Evolutionary conservation across 2,113 vertebrate genomes (phyloP).

Genomic region (Columba livia): DNA sequence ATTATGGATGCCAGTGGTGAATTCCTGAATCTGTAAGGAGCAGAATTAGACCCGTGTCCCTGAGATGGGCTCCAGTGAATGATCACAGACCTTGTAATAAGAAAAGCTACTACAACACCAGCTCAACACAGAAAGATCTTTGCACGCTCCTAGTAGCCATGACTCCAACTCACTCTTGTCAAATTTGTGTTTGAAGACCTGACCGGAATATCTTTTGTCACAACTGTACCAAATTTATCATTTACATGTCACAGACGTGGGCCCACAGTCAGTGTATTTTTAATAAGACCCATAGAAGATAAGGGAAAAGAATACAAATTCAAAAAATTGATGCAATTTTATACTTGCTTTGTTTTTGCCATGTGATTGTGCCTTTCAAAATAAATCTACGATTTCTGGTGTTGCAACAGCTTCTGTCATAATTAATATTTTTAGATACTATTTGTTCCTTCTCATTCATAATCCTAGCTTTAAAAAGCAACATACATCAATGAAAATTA

Average conservation of each 20-base stretch:
- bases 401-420: neutral
- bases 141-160: neutral
- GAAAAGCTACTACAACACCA: neutral
- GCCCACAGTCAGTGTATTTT: neutral
- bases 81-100: neutral
- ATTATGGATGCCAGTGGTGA: neutral
- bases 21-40: neutral
- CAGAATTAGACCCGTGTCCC: neutral
- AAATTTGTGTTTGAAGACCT: neutral
- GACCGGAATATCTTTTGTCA: neutral
- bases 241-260: neutral
- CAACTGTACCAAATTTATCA: neutral
- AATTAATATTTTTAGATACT: neutral
- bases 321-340: rapidly evolving
- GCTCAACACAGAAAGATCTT: neutral
- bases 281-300: neutral
- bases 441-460: neutral
- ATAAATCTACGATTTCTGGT: neutral
- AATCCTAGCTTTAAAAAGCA: neutral
- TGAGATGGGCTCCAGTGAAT: neutral
- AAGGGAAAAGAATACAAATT: neutral
- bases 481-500: neutral
- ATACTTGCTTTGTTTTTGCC: neutral
- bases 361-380: neutral
- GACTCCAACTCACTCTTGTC: neutral